phyloP scores from a whole-genome alignment of 2,113 vertebrate genomes.

The Psephotus haematonotus region DNA sequence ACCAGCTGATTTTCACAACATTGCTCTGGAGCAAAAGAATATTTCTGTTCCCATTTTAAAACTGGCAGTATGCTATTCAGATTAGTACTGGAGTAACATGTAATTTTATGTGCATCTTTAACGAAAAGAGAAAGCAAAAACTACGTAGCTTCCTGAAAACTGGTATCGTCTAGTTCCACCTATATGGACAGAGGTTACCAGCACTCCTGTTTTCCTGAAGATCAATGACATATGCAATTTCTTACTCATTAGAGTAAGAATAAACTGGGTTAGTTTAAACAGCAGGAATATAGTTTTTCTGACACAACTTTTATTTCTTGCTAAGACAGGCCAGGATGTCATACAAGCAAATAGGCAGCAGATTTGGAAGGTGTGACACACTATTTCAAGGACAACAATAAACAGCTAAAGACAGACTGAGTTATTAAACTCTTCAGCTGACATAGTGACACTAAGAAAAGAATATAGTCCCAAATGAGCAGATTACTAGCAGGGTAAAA shows the following conservation, averaged over 20 bases:
- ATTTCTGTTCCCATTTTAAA: background rate
- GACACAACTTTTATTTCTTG: background rate
- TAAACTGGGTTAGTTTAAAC: background rate
- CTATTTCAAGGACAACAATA: background rate
- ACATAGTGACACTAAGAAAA: background rate
- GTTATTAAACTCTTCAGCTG: background rate
- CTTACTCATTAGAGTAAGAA: background rate
- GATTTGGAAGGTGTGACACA: background rate
- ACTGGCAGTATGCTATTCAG: background rate
- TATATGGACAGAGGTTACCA: background rate
- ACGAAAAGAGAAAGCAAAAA: background rate
- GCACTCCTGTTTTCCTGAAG: background rate
- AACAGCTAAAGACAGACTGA: background rate
- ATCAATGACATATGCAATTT: background rate
- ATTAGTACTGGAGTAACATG: background rate
- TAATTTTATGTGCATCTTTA: background rate
- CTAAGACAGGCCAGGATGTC: background rate
- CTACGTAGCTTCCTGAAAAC: background rate
- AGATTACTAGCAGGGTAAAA: background rate
- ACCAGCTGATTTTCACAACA: background rate
- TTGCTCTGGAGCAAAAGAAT: background rate
- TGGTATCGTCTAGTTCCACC: background rate
- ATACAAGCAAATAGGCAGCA: background rate
- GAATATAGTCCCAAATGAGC: background rate
- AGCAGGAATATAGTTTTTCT: background rate